Percentiles rank a stretch among this genome's conserved stretches.
Conservation (phyloP, 2,113 vertebrate species). For the Salvelinus sp. region DNA sequence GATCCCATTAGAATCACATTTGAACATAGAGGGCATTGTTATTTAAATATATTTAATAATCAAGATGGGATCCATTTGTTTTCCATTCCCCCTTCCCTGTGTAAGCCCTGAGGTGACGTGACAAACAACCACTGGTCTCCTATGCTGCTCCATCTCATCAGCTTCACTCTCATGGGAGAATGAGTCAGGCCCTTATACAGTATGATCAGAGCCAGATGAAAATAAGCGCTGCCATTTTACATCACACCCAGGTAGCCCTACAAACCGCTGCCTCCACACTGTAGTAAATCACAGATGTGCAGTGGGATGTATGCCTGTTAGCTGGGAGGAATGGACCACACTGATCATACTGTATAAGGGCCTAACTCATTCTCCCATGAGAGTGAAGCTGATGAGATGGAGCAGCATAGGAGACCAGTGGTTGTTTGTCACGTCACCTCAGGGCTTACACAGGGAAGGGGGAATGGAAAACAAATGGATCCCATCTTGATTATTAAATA, state of each 20-base stretch:
- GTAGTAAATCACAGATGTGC: conserved; percentile 14
- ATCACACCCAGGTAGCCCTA: conserved; percentile 6
- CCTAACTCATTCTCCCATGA: conserved; percentile 44
- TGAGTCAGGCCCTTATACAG: conserved; percentile 21
- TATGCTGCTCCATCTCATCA: conserved; percentile 37
- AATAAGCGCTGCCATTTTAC: neutral
- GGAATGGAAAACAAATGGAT: neutral
- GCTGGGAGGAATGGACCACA: conserved; percentile 53
- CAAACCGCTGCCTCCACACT: conserved; percentile 10
- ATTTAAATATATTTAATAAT: too few relatives aligned
- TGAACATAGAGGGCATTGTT: too few relatives aligned
- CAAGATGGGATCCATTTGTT: neutral
- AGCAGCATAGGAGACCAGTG: conserved; percentile 26
- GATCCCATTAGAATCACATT: neutral
- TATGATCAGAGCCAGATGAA: neutral
- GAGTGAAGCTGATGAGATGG: conserved; percentile 42
- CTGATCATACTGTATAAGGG: conserved; percentile 44
- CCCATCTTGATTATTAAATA: neutral
- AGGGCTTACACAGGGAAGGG: neutral
- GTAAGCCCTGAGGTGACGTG: neutral
- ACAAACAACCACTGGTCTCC: conserved; percentile 34
- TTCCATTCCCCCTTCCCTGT: neutral
- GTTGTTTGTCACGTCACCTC: conserved; percentile 28
- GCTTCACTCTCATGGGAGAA: conserved; percentile 44
- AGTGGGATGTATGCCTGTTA: conserved; percentile 35